Evolutionary conservation across 2,888 invertebrate species (phyloP).

Genomic region (Sialis lutaria): DNA sequence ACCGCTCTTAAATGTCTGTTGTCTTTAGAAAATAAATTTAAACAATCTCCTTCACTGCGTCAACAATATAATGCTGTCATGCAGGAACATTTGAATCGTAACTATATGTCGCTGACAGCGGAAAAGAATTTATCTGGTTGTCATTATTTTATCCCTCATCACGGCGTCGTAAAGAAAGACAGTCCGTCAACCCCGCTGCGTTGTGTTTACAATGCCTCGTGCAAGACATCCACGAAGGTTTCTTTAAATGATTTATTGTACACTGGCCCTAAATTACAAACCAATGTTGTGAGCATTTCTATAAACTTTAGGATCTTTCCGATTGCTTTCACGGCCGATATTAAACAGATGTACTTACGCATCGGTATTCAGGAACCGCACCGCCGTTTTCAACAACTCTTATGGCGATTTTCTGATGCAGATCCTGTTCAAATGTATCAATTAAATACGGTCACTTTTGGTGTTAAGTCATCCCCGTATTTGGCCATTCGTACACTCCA

Average conservation of each 20-base stretch:
- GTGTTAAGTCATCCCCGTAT: background rate
- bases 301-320: constrained; percentile 1
- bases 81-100: background rate
- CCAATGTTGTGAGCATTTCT: background rate
- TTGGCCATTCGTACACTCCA: background rate
- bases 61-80: background rate
- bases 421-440: background rate
- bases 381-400: background rate
- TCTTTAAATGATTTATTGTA: background rate
- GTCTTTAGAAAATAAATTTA: constrained; percentile 1
- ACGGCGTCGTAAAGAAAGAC: background rate
- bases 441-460: background rate
- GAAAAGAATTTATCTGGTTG: background rate
- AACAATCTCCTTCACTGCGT: background rate
- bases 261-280: background rate
- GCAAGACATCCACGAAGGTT: background rate
- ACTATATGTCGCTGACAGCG: background rate
- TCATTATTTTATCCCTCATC: constrained; percentile 6
- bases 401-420: background rate
- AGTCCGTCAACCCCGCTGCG: background rate
- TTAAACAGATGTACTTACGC: constrained; percentile 7
- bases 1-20: background rate
- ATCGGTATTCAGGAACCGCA: constrained; percentile 3
- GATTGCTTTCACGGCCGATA: constrained; percentile 4
- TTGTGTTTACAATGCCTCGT: background rate